These are phyloP conservation scores for Hyla sarda DNA, from an alignment of 2,113 vertebrate species.

Conservation along the genomic window DNA sequence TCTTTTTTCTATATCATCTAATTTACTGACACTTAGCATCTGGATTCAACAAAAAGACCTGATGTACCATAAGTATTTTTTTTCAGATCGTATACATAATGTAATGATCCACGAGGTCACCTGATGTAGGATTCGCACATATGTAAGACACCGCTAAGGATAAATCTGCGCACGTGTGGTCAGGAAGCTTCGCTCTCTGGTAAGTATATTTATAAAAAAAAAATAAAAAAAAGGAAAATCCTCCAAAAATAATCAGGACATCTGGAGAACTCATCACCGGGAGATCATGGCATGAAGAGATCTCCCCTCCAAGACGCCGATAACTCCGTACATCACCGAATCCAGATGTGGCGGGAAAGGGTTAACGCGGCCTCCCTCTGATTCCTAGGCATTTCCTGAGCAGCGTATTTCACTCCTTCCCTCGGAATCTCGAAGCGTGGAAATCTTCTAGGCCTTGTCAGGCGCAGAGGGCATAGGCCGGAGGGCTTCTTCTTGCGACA, in stretches of 20 bases:
- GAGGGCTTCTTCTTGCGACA: constrained; percentile 40
- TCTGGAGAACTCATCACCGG: constrained; percentile 3
- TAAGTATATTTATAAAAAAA: background rate
- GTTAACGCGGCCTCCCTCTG: background rate
- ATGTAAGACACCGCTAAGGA: too few relatives aligned
- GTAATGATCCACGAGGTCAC: too few relatives aligned
- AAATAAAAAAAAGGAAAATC: background rate
- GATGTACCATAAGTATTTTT: too few relatives aligned
- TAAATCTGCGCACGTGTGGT: background rate
- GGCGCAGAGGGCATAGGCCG: constrained; percentile 36
- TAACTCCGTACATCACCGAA: background rate
- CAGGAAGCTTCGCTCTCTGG: background rate
- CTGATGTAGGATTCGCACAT: too few relatives aligned
- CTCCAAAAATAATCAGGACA: too few relatives aligned
- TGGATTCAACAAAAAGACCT: too few relatives aligned
- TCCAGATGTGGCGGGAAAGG: background rate
- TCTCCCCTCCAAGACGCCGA: background rate
- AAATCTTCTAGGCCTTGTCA: constrained; percentile 47
- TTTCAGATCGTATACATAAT: too few relatives aligned
- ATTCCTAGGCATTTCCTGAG: constrained; percentile 51
- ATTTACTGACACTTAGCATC: too few relatives aligned
- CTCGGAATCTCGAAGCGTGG: constrained; percentile 21
- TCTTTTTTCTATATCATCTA: too few relatives aligned
- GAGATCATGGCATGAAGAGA: background rate
- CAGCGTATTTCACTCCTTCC: constrained; percentile 35